Percentiles rank a stretch among this genome's conserved stretches.
Conservation (phyloP, 2,797 vertebrate species). For the Salarias fasciatus region DNA sequence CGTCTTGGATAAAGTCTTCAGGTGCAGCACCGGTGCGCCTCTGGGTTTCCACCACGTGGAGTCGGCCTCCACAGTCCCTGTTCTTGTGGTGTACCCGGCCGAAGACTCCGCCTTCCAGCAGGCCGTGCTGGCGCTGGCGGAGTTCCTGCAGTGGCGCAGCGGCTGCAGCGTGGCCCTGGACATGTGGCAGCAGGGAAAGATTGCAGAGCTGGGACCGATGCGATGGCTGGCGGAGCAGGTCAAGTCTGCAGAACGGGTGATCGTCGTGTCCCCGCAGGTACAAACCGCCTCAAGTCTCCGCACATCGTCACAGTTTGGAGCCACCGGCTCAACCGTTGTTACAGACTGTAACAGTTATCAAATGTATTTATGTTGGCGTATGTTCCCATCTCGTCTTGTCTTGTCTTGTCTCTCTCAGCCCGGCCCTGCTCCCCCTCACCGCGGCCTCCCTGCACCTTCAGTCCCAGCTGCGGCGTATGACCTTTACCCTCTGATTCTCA, state of each 20-base stretch:
- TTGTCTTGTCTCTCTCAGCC: conserved; percentile 3
- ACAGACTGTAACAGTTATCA: too few relatives aligned
- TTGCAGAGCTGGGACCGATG: conserved; percentile 83
- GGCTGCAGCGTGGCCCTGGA: conserved; percentile 80
- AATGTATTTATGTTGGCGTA: too few relatives aligned
- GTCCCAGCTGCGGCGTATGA: conserved; percentile 77
- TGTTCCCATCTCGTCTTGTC: too few relatives aligned
- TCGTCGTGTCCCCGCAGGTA: conserved; percentile 76
- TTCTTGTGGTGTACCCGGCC: conserved; percentile 85
- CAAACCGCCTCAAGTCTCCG: too few relatives aligned
- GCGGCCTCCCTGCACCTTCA: neutral
- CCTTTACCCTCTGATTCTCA: conserved; percentile 84
- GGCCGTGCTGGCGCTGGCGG: conserved; percentile 80
- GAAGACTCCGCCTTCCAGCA: conserved; percentile 76
- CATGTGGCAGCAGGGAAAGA: conserved; percentile 82
- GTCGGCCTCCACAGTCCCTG: conserved; percentile 27
- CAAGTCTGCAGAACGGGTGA: conserved; percentile 73
- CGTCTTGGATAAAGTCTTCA: conserved; percentile 41
- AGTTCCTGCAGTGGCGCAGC: conserved; percentile 79
- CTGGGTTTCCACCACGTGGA: conserved; percentile 19
- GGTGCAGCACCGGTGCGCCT: neutral
- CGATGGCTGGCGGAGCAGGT: conserved; percentile 83
- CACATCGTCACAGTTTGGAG: too few relatives aligned
- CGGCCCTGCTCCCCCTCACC: neutral
- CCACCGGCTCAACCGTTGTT: too few relatives aligned